Evolutionary conservation across 2,888 invertebrate genomes (phyloP), one percentile per base, ranked within the genome.

Genomic region (Polylopha cassiicola): DNA sequence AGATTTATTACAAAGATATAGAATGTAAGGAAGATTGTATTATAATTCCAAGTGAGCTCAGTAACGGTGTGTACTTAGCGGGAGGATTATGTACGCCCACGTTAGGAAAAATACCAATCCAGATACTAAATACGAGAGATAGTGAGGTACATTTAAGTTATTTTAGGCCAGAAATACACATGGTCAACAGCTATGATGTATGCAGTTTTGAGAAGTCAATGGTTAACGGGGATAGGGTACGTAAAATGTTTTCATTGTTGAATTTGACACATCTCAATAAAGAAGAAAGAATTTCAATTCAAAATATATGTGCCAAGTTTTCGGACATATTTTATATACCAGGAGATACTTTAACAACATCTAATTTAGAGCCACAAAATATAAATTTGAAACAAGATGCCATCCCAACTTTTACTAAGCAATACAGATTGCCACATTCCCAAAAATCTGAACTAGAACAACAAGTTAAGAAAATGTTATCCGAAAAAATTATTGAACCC

Each of bases 151-250:
- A 2, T 8, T 8, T 21, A 4, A n/a, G 8, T 8, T 8, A 2
- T 8, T 21, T 21, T 21, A 22, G 2, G 4, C 22, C 22, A 8
- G 22, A 22, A 1, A 8, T 22, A 2, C 8, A 22, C 8, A 22
- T 3, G 3, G 4, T 22, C 2, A 8, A 22, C 3, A 8, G 9
- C 9, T 22, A 22, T 8, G 4, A 22, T 9, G 3, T 22, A 8
- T 22, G 22, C 9, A 9, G 8, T 3, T 22, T 22, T n/a, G n/a
- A n/a, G n/a, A n/a, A n/a, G n/a, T n/a, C n/a, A n/a, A n/a, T n/a
- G n/a, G n/a, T n/a, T n/a, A n/a, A n/a, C n/a, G n/a, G n/a, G n/a
- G 48, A 53, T 43, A 38, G 23, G 3, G 10, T 9, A 4, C 8
- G 10, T 3, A 9, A 9, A 23, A 8, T 23, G 8, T 9, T 23